phyloP scores from a whole-genome alignment of 2,888 invertebrate genomes.

The Tipula vernalis region DNA sequence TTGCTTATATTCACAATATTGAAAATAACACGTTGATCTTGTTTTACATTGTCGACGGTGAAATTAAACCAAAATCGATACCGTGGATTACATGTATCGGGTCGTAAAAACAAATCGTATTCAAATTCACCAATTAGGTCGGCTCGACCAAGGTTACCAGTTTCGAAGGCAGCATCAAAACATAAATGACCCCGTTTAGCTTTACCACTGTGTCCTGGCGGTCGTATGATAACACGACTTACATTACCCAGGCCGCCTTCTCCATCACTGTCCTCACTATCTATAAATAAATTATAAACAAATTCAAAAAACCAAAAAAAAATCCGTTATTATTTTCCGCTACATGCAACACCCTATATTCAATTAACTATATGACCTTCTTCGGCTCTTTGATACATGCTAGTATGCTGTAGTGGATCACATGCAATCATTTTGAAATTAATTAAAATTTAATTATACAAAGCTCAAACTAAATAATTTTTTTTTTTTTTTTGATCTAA shows the following conservation, averaged over 20 bases:
- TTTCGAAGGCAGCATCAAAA: slow-evolving; percentile 94
- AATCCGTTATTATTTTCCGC: background rate
- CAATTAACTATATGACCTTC: slow-evolving; percentile 32
- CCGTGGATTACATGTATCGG: slow-evolving; percentile 91
- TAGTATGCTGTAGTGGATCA: slow-evolving; percentile 45
- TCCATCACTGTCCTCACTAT: slow-evolving; percentile 84
- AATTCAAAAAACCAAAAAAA: background rate
- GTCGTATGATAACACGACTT: slow-evolving; percentile 73
- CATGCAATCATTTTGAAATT: slow-evolving; percentile 30
- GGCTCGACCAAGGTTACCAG: slow-evolving; percentile 91
- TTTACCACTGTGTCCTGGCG: slow-evolving; percentile 86
- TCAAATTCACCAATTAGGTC: slow-evolving; percentile 89
- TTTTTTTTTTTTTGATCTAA: background rate
- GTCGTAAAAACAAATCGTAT: slow-evolving; percentile 90
- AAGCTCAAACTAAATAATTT: background rate
- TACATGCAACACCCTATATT: background rate
- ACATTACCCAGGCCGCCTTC: slow-evolving; percentile 92
- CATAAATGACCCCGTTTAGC: slow-evolving; percentile 93
- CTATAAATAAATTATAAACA: slow-evolving; percentile 37
- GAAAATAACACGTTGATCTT: slow-evolving; percentile 91
- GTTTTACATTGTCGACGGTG: slow-evolving; percentile 88
- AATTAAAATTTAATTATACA: background rate
- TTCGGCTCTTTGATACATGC: slow-evolving; percentile 48
- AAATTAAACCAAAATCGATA: slow-evolving; percentile 96
- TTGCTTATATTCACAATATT: slow-evolving; percentile 96